Conservation (phyloP, 2,797 vertebrate genomes). For the Enteromius unitaeniatus region DNA sequence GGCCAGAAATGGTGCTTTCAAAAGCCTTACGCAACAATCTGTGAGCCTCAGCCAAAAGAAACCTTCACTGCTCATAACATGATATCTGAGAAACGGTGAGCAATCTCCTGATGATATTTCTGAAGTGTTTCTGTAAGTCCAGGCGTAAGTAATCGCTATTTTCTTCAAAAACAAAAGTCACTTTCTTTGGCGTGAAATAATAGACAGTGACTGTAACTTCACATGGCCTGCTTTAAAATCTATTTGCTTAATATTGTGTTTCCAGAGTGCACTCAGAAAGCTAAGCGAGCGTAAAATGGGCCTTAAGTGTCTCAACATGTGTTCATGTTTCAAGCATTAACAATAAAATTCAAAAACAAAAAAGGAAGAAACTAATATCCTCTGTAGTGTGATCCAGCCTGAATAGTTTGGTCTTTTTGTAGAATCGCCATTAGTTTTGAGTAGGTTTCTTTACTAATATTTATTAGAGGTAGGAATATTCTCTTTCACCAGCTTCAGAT, state of each 20-base stretch:
- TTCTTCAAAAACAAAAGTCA: constrained; percentile 45
- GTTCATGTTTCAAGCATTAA: constrained; percentile 33
- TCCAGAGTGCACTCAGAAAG: constrained; percentile 14
- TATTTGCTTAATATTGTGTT: constrained; percentile 33
- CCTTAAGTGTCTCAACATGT: constrained; percentile 24
- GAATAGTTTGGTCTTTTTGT: background rate
- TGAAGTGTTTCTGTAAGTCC: constrained; percentile 58
- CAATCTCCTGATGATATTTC: constrained; percentile 64
- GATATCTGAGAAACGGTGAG: constrained; percentile 68
- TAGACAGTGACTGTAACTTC: constrained; percentile 9
- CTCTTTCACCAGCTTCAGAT: no score
- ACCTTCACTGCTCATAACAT: constrained; percentile 69
- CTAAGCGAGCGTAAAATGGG: constrained; percentile 32
- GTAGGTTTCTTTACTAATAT: background rate
- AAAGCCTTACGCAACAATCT: constrained; percentile 66
- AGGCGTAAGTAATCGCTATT: constrained; percentile 35
- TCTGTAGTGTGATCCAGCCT: background rate
- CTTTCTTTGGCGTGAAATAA: constrained; percentile 5
- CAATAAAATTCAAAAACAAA: constrained; percentile 24
- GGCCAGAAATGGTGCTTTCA: constrained; percentile 68
- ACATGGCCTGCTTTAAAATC: constrained; percentile 12
- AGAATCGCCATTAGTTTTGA: background rate
- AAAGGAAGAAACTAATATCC: constrained; percentile 1
- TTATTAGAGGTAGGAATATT: background rate
- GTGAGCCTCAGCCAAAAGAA: constrained; percentile 70